Conservation (phyloP, 2,797 vertebrate genomes). For the Siniperca undulata region DNA sequence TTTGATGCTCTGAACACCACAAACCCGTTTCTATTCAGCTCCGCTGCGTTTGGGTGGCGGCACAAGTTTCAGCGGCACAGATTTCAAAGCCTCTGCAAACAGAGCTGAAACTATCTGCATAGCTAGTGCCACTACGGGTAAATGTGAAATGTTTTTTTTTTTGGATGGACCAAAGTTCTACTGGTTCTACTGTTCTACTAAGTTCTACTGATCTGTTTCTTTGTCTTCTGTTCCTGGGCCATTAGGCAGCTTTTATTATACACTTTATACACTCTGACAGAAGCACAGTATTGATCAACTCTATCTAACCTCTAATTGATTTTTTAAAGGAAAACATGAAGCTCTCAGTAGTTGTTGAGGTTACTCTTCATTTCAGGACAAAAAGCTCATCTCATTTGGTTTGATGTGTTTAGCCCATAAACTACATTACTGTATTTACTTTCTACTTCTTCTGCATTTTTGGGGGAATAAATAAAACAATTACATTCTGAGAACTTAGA, state of each 20-base stretch:
- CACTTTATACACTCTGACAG: background rate
- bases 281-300: background rate
- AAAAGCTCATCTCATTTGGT: background rate
- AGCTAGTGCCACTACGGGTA: background rate
- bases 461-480: background rate
- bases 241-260: background rate
- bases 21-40: constrained; percentile 34
- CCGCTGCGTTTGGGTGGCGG: constrained; percentile 31
- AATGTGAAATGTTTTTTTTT: background rate
- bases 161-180: background rate
- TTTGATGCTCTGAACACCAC: constrained; percentile 23
- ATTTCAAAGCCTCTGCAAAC: constrained; percentile 50
- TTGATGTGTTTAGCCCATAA: background rate
- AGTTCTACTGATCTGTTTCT: too few relatives aligned
- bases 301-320: background rate
- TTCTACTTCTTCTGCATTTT: background rate
- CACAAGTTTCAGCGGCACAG: constrained; percentile 38
- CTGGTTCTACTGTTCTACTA: too few relatives aligned
- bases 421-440: background rate
- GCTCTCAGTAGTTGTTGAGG: background rate
- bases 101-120: constrained; percentile 44
- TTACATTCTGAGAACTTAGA: background rate
- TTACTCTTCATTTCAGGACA: too few relatives aligned
- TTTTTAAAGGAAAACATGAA: background rate
- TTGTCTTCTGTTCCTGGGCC: background rate